Percentiles rank a stretch among this genome's conserved stretches.
These are phyloP conservation scores for Tadarida brasiliensis DNA, from an alignment of 2,797 vertebrate genomes.

Conservation along the genomic window DNA sequence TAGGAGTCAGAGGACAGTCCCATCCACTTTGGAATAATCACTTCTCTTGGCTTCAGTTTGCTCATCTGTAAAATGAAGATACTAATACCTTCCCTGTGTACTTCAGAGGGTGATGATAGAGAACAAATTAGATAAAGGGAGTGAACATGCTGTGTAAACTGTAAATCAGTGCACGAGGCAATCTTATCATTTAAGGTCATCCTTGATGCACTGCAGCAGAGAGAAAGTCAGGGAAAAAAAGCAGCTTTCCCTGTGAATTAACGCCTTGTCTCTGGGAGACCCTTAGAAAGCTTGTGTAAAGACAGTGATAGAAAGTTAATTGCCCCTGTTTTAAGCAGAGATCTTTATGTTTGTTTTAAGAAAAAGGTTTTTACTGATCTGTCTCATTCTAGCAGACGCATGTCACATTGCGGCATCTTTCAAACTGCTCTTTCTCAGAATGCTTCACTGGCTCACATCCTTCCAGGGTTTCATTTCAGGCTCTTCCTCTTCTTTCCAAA, in stretches of 20 bases:
- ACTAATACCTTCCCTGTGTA: not conserved
- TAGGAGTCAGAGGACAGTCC: not conserved
- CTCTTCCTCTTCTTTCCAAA: not conserved
- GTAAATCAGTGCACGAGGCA: not conserved
- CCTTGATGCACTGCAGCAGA: not conserved
- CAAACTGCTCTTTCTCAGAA: not conserved
- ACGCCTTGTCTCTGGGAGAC: conserved; percentile 27
- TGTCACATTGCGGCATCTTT: not conserved
- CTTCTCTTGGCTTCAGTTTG: not conserved
- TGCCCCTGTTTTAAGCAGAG: not conserved
- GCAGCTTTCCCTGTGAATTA: conserved; percentile 33
- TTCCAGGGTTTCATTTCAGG: not conserved
- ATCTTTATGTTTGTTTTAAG: conserved; percentile 19
- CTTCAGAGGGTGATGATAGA: not conserved
- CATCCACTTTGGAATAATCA: conserved; percentile 1
- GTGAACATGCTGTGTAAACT: conserved; percentile 40
- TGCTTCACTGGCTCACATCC: not conserved
- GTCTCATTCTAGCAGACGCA: not conserved
- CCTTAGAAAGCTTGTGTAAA: not conserved
- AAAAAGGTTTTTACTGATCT: conserved; percentile 12
- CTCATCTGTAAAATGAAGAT: conserved; percentile 65
- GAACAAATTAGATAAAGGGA: conserved; percentile 60
- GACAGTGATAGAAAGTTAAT: conserved; percentile 32
- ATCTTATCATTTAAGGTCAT: conserved; percentile 51
- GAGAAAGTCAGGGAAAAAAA: not conserved